Base-by-base conservation (phyloP, 2,888 invertebrate species). In the Masnerella sp. region DNA sequence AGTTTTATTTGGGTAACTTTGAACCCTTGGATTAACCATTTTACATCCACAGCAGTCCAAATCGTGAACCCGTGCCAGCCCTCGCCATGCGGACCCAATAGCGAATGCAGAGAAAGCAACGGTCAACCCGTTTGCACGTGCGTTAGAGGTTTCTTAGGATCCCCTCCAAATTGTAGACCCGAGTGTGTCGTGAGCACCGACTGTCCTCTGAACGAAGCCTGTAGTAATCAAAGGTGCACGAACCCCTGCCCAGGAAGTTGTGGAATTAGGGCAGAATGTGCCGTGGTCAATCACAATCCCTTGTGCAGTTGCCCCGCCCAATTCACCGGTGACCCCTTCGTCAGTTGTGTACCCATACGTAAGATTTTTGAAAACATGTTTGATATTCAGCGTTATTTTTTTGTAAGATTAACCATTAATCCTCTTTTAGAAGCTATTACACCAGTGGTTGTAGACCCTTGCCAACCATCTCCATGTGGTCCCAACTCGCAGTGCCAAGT, bases 71-170 rank as follows among this genome's bases (percentile, higher is more conserved):
- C 91, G 8, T 92, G 92, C 79, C 88, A 88, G 75, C 89, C 90
- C 47, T 89, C 90, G 11, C 91, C 91, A n/a, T 91, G 91, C 79
- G 91, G 91, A n/a, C 89, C 89, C 5, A 90, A 91, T 78, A 68
- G 68, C 52, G 81, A 85, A 58, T 88, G 88, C 71, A 79, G 82
- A 45, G 84, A 84, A 5, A 81, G 81, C 5, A 86, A 94, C 82
- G 91, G 90, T 8, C 93, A 93, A 81, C 94, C 94, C 40, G 92
- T 94, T 49, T 96, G 95, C 87, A 93, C 94, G 56, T 96, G 96
- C 83, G 90, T 92, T 91, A 90, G 86, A 42, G 92, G 92, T 81
- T 95, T 93, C 81, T 89, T 92, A 77, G 95, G 95, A 54, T 90
- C 92, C 47, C 95, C 95, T 25, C 95, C 95, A 22, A 82, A 82